Evolutionary conservation across 2,797 vertebrate species (phyloP).

Genomic region (Rhabdomys pumilio): DNA sequence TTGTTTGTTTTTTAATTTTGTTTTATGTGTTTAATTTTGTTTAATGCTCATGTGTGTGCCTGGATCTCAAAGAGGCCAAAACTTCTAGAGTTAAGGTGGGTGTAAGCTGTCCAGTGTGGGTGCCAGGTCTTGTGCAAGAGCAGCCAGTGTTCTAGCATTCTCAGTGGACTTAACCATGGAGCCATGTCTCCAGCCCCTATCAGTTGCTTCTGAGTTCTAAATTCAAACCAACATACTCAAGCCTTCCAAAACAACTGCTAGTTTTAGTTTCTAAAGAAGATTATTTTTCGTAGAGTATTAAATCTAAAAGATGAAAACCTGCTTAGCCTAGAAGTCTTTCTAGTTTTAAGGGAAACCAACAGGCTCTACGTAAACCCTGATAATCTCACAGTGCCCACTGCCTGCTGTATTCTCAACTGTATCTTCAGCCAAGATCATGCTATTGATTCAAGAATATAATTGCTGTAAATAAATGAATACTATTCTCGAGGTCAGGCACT

Average conservation of each 20-base stretch:
- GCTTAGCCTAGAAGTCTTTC: neutral
- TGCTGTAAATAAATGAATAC: neutral
- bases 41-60: neutral
- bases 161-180: too few species aligned
- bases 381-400: neutral
- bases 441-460: neutral
- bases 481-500: neutral
- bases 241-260: conserved; percentile 11
- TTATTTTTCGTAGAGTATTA: conserved; percentile 56
- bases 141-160: neutral
- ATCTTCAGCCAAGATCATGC: neutral
- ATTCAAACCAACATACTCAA: conserved; percentile 37
- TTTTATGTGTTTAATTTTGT: neutral
- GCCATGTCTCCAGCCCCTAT: neutral
- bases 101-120: neutral
- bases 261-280: conserved; percentile 44
- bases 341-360: conserved; percentile 11
- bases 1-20: too few species aligned
- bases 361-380: neutral
- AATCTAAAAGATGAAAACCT: conserved; percentile 37
- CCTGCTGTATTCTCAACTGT: neutral
- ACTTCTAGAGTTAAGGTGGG: too few species aligned
- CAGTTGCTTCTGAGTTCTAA: conserved; percentile 18
- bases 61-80: too few species aligned
- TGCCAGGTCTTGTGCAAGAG: neutral